Percentiles rank a stretch among this genome's conserved stretches.
These are phyloP conservation scores for Austrolebias charrua DNA, from an alignment of 2,797 vertebrate genomes.

Conservation along the genomic window DNA sequence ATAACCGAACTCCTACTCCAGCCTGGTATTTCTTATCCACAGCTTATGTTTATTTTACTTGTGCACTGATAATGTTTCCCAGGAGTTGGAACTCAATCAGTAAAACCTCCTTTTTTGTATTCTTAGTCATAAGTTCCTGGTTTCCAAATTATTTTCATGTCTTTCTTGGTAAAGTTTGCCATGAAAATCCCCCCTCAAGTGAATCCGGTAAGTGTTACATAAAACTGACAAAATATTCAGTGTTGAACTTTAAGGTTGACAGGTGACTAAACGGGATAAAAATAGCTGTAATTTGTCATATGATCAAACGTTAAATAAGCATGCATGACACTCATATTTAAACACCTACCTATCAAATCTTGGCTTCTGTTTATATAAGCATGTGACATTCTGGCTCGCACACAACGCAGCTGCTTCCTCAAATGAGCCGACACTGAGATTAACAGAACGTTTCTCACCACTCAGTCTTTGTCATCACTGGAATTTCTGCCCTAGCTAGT, in stretches of 20 bases:
- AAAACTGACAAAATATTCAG: no score
- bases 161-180: background rate
- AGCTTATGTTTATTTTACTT: slow-evolving; percentile 23
- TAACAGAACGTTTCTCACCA: slow-evolving; percentile 8
- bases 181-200: background rate
- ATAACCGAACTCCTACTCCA: slow-evolving; percentile 17
- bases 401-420: slow-evolving; percentile 25
- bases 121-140: background rate
- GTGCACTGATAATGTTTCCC: slow-evolving; percentile 19
- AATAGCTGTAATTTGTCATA: background rate
- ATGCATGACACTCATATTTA: slow-evolving; percentile 10
- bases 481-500: slow-evolving; percentile 11
- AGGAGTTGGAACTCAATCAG: slow-evolving; percentile 2
- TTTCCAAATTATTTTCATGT: background rate
- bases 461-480: slow-evolving; percentile 9
- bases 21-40: slow-evolving; percentile 15
- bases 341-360: background rate
- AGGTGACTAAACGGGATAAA: no score
- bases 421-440: slow-evolving; percentile 17
- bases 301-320: background rate
- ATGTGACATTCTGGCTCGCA: slow-evolving; percentile 27
- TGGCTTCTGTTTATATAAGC: slow-evolving; percentile 22
- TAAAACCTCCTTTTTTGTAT: background rate
- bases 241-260: no score
- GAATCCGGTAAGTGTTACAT: background rate